phyloP scores from a whole-genome alignment of 1,140 invertebrate species.

The Akabosia matsudoensis region DNA sequence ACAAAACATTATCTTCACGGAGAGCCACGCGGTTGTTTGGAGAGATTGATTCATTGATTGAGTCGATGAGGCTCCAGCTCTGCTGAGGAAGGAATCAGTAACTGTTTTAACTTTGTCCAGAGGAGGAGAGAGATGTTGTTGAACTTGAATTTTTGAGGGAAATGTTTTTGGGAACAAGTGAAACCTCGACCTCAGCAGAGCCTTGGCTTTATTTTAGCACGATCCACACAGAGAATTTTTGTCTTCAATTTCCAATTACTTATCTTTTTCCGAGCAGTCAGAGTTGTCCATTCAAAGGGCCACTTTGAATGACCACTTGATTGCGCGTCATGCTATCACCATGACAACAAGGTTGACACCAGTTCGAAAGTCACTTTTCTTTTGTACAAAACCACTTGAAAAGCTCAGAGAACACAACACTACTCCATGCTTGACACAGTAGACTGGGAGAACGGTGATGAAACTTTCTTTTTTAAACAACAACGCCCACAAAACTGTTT shows the following conservation, averaged over 20 bases:
- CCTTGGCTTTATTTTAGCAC: neutral
- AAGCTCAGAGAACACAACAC: constrained; percentile 15
- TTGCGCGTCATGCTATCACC: neutral
- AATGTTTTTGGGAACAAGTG: too few species aligned
- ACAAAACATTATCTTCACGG: too few species aligned
- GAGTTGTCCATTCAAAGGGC: neutral
- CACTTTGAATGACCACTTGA: neutral
- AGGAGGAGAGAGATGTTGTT: neutral
- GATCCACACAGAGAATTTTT: too few species aligned
- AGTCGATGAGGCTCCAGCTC: constrained; percentile 13
- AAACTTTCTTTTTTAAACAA: too few species aligned
- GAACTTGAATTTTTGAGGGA: too few species aligned
- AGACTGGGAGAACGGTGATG: neutral
- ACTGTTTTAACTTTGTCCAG: neutral
- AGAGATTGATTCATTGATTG: constrained; percentile 40
- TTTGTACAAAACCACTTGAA: constrained; percentile 33
- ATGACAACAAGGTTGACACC: neutral
- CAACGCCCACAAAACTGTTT: neutral
- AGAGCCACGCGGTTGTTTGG: neutral
- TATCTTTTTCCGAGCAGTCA: too few species aligned
- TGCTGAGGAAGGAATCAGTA: too few species aligned
- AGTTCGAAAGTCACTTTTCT: constrained; percentile 10
- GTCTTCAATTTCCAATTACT: too few species aligned
- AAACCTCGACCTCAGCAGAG: constrained; percentile 38
- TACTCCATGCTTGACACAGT: neutral